Conservation (phyloP, 1,140 invertebrate species). For the Anagrus nilaparvatae region DNA sequence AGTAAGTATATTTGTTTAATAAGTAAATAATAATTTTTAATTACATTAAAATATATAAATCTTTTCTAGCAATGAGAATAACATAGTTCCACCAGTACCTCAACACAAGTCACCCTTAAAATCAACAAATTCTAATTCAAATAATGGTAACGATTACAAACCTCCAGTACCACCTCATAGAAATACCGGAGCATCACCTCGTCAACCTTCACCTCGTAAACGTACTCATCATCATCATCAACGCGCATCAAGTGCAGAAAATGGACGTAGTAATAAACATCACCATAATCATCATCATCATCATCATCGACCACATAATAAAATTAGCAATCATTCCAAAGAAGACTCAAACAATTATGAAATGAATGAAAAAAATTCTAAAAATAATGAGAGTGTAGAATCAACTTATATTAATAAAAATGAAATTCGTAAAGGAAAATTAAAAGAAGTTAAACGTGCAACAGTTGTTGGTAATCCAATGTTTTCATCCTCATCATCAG, state of each 20-base stretch:
- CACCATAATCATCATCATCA: slow-evolving; percentile 16
- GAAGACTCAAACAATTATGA: no score
- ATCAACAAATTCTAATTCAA: slow-evolving; percentile 17
- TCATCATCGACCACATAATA: slow-evolving; percentile 5
- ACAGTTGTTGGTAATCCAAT: slow-evolving; percentile 82
- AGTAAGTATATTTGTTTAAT: slow-evolving; percentile 24
- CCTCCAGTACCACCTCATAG: slow-evolving; percentile 80
- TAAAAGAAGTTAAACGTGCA: slow-evolving; percentile 70
- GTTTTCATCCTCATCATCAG: slow-evolving; percentile 49
- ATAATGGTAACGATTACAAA: slow-evolving; percentile 56
- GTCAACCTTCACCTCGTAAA: slow-evolving; percentile 30
- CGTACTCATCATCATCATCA: slow-evolving; percentile 40
- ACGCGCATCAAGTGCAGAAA: slow-evolving; percentile 22
- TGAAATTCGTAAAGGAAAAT: no score
- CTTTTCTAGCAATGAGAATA: slow-evolving; percentile 29
- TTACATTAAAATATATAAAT: background rate
- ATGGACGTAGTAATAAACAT: slow-evolving; percentile 21
- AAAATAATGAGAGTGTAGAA: no score
- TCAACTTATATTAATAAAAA: no score
- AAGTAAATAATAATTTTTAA: background rate
- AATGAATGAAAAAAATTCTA: no score
- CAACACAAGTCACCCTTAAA: slow-evolving; percentile 38
- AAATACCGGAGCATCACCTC: slow-evolving; percentile 49
- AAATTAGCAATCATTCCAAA: slow-evolving; percentile 14
- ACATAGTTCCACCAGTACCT: slow-evolving; percentile 45